Percentiles rank a stretch among this genome's conserved stretches.
These are phyloP conservation scores for Noctua pronuba DNA, from an alignment of 2,888 invertebrate species.

Conservation along the genomic window DNA sequence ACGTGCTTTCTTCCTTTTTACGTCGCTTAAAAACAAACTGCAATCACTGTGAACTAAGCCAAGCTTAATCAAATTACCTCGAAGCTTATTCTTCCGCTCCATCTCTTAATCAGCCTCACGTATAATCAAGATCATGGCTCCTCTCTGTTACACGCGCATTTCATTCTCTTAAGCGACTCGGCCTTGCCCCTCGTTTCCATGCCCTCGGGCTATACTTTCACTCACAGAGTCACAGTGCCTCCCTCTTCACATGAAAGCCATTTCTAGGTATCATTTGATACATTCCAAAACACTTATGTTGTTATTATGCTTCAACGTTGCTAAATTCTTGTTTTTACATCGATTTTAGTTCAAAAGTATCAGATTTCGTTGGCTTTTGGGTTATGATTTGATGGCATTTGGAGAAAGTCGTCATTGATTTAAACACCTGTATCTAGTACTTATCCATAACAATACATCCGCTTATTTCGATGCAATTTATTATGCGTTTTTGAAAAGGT, in stretches of 20 bases:
- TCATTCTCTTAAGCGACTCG: slow-evolving; percentile 52
- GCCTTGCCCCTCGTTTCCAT: slow-evolving; percentile 71
- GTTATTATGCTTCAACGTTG: slow-evolving; percentile 38
- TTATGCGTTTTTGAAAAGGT: background rate
- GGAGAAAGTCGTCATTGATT: slow-evolving; percentile 41
- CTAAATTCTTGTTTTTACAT: slow-evolving; percentile 22
- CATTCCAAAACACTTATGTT: slow-evolving; percentile 50
- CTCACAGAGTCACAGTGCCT: slow-evolving; percentile 66
- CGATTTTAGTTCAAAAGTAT: slow-evolving; percentile 41
- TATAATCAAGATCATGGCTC: slow-evolving; percentile 40
- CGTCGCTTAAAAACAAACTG: background rate
- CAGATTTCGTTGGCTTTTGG: background rate
- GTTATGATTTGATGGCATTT: slow-evolving; percentile 13
- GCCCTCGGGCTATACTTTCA: slow-evolving; percentile 78
- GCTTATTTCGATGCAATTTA: no score
- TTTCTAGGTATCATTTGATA: slow-evolving; percentile 62
- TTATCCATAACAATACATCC: no score
- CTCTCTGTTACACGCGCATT: slow-evolving; percentile 54
- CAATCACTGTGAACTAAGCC: background rate
- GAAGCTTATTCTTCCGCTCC: background rate
- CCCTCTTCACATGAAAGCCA: slow-evolving; percentile 68
- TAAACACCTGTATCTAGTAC: background rate
- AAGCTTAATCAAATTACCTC: slow-evolving; percentile 36
- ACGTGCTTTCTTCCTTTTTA: background rate
- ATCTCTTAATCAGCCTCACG: slow-evolving; percentile 40